Base-by-base conservation (phyloP, 2,113 vertebrate genomes). In the Oreochromis aureus region DNA sequence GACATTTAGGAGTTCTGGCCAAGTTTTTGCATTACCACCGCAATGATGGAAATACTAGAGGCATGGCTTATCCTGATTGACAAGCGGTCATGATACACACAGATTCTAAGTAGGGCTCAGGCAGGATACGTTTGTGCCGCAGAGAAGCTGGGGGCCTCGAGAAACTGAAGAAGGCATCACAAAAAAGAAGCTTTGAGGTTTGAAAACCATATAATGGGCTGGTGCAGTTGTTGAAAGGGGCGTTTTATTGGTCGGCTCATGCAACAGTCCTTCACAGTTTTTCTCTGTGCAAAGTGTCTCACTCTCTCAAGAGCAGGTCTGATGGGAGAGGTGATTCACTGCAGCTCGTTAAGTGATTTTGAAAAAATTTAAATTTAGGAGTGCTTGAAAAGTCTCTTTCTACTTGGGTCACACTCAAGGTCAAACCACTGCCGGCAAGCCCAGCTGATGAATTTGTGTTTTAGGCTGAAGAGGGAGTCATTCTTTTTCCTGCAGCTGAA, bases 1-100 rank as follows among this genome's bases (percentile, higher is more conserved):
- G 91, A 93, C 91, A 93, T 94, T 94, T 93, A 95, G 69, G 89
- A 84, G 87, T 85, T 91, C 86, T 79, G 55, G 80, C 85, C 84
- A 55, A 36, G 24, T 80, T 78, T 83, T 90, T 81, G 55, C 87
- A 83, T 93, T 80, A 89, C 90, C 80, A 80, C 32, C 3, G 81
- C 81, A 30, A 9, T 88, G 89, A 90, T 84, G 86, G 82, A 93
- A 87, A 89, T 88, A 69, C 34, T 85, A 83, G 82, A 86, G 86
- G 86, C 55, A 80, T 8, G 24, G 46, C 54, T 54, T 34, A 48
- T 85, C 56, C 36, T 30, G 66, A 80, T 44, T 76, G 61, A 78
- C 73, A 61, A 46, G 61, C 4, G 13, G 80, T 83, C 87, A 86
- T 93, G 89, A 94, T 90, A 87, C 87, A 87, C 91, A 81, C 13